Evolutionary conservation across 1,140 invertebrate species (phyloP).

Genomic region (Dinoponera quadriceps): DNA sequence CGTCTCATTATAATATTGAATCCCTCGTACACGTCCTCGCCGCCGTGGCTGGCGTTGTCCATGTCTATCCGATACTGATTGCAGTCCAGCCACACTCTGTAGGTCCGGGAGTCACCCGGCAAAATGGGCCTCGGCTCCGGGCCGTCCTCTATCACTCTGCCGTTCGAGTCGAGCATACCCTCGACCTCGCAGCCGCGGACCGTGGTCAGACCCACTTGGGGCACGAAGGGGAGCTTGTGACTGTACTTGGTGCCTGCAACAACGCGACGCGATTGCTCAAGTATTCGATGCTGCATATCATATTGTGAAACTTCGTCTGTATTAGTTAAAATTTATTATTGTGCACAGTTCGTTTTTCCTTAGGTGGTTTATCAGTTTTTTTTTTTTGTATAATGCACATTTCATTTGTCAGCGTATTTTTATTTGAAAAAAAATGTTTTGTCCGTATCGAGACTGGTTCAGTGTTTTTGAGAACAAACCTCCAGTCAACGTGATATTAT

Average conservation of each 20-base stretch:
- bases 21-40: constrained; percentile 96
- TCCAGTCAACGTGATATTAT: no score
- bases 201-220: constrained; percentile 95
- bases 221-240: constrained; percentile 93
- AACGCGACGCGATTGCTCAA: not conserved
- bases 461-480: no score
- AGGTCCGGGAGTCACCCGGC: constrained; percentile 96
- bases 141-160: constrained; percentile 98
- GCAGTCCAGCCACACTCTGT: constrained; percentile 96
- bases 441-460: no score
- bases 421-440: no score
- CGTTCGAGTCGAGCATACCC: constrained; percentile 98
- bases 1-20: constrained; percentile 99
- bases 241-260: constrained; percentile 92
- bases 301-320: no score
- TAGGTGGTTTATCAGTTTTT: no score
- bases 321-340: no score
- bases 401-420: no score
- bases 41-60: constrained; percentile 91
- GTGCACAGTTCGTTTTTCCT: no score
- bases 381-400: no score
- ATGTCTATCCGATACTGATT: constrained; percentile 98
- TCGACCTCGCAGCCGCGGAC: constrained; percentile 99
- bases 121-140: constrained; percentile 95
- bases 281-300: not conserved